These are phyloP conservation scores for Trypoxylon attenuatum DNA, from an alignment of 2,888 invertebrate genomes.

Conservation along the genomic window DNA sequence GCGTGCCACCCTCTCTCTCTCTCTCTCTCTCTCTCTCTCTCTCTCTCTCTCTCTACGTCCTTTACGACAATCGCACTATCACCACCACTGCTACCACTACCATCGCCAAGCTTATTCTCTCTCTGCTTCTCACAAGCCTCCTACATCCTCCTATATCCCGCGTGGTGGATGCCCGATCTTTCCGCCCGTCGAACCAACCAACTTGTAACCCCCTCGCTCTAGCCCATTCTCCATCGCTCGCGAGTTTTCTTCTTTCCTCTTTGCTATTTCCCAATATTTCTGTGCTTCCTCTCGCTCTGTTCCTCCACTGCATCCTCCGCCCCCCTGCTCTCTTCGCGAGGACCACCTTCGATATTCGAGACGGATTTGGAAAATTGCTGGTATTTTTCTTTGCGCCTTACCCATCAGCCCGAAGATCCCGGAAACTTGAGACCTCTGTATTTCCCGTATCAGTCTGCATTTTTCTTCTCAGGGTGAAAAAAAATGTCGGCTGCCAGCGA, in stretches of 20 bases:
- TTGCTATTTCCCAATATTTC: constrained; percentile 65
- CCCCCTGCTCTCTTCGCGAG: not conserved
- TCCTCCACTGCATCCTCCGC: not conserved
- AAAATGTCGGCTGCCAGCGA: not conserved
- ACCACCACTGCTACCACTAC: constrained; percentile 27
- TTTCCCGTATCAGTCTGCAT: not conserved
- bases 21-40: constrained; percentile 23
- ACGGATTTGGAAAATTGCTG: constrained; percentile 65
- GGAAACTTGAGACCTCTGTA: too few relatives aligned
- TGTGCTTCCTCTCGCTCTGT: constrained; percentile 13
- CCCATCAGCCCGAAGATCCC: constrained; percentile 26
- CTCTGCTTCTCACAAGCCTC: constrained; percentile 39
- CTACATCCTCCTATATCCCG: constrained; percentile 51
- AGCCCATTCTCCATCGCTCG: constrained; percentile 33
- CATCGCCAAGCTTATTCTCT: constrained; percentile 45
- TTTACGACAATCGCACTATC: constrained; percentile 13
- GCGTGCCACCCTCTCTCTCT: constrained; percentile 31
- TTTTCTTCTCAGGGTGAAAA: not conserved
- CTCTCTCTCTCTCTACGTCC: constrained; percentile 18
- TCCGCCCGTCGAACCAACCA: constrained; percentile 43
- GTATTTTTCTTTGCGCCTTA: constrained; percentile 46
- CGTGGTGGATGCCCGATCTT: constrained; percentile 42
- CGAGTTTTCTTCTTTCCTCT: constrained; percentile 58
- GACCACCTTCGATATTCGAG: constrained; percentile 25
- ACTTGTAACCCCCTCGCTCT: constrained; percentile 24